phyloP scores from a whole-genome alignment of 2,888 invertebrate genomes.

The Folsomia manolachei region DNA sequence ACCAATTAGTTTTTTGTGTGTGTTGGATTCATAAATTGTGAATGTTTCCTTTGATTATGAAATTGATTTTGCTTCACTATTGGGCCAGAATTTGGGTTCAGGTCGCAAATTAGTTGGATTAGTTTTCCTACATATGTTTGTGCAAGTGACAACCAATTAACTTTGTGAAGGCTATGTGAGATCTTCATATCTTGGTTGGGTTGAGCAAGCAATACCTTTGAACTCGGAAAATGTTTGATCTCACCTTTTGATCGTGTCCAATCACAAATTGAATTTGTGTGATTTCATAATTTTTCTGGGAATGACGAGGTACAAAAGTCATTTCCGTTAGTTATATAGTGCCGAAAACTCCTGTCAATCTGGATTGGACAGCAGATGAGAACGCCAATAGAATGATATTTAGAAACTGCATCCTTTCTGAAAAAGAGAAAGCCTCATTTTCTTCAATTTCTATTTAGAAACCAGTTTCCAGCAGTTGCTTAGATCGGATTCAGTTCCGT shows the following conservation, averaged over 20 bases:
- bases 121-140: background rate
- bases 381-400: background rate
- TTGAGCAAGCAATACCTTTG: background rate
- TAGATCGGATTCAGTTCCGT: too few species aligned
- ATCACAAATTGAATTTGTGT: background rate
- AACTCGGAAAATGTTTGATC: background rate
- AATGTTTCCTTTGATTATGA: too few species aligned
- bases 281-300: background rate
- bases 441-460: background rate
- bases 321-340: too few species aligned
- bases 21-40: background rate
- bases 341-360: too few species aligned
- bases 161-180: background rate
- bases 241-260: background rate
- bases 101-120: too few species aligned
- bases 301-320: too few species aligned
- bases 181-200: too few species aligned
- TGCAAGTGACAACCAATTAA: background rate
- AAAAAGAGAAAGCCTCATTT: too few species aligned
- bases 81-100: too few species aligned
- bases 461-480: background rate
- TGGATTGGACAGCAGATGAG: too few species aligned
- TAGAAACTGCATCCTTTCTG: background rate
- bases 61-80: too few species aligned
- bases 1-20: background rate